These are phyloP conservation scores for Ophraella communa DNA, from an alignment of 2,888 invertebrate genomes.

Conservation along the genomic window DNA sequence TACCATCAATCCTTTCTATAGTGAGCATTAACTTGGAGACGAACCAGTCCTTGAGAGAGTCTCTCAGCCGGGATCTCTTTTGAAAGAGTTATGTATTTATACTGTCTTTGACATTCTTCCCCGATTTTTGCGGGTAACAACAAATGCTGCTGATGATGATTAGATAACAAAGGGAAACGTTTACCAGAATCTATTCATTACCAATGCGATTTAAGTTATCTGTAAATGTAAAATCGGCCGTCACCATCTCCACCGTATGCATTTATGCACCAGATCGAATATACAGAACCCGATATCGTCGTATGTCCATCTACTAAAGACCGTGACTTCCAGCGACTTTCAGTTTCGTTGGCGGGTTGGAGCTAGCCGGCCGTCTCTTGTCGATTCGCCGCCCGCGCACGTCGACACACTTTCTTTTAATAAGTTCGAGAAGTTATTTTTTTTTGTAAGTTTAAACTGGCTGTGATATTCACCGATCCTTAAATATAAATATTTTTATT, in stretches of 20 bases:
- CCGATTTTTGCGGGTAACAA: too few species aligned
- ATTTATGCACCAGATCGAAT: not conserved
- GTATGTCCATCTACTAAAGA: slow-evolving; percentile 6
- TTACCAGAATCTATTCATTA: too few species aligned
- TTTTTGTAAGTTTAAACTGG: slow-evolving; percentile 10
- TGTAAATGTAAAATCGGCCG: not conserved
- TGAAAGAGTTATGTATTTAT: too few species aligned
- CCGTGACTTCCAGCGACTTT: slow-evolving; percentile 44
- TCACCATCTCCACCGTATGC: not conserved
- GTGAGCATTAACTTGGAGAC: too few species aligned
- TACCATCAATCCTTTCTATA: too few species aligned
- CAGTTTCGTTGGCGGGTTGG: slow-evolving; percentile 63
- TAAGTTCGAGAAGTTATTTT: not conserved
- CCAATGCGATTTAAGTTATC: not conserved
- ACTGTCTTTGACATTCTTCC: too few species aligned
- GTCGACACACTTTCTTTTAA: slow-evolving; percentile 22
- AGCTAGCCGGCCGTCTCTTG: slow-evolving; percentile 60
- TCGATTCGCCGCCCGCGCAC: slow-evolving; percentile 56
- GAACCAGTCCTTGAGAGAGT: too few species aligned
- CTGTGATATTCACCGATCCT: slow-evolving; percentile 20
- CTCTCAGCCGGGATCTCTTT: too few species aligned
- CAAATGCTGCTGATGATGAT: too few species aligned
- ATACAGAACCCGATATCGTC: not conserved
- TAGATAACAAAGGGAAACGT: too few species aligned
- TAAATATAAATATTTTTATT: not conserved